These are phyloP conservation scores for Drosophila anceps DNA, from an alignment of 2,888 invertebrate species.

Conservation along the genomic window DNA sequence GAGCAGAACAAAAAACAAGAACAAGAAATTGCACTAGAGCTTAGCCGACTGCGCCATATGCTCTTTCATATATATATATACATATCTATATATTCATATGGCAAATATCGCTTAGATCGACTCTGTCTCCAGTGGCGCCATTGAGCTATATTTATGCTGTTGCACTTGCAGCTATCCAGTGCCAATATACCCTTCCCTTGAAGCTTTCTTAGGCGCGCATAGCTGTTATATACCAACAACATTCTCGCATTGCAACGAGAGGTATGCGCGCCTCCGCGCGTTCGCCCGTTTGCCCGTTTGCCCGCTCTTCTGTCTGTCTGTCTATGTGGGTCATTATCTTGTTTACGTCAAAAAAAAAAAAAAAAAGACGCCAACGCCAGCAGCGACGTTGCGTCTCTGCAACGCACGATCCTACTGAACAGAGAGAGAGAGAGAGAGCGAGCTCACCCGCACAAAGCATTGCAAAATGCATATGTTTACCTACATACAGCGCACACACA, in stretches of 20 bases:
- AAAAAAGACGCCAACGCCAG: conserved; percentile 14
- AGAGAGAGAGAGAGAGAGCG: background rate
- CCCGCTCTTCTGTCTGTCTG: background rate
- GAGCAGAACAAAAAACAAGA: conserved; percentile 5
- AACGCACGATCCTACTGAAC: conserved; percentile 34
- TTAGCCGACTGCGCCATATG: background rate
- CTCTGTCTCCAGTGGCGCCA: no score
- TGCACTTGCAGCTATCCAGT: background rate
- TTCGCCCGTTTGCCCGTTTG: conserved; percentile 29
- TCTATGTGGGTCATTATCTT: conserved; percentile 77
- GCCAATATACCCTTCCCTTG: background rate
- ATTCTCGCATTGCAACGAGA: conserved; percentile 45
- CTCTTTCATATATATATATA: background rate
- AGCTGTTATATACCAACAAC: conserved; percentile 8
- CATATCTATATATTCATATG: no score
- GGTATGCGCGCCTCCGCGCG: conserved; percentile 52
- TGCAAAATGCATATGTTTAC: conserved; percentile 3
- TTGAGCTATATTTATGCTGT: no score
- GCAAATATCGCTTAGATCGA: no score
- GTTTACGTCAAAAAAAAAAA: conserved; percentile 74
- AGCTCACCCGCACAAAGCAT: background rate
- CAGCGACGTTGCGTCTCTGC: conserved; percentile 20
- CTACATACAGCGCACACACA: background rate
- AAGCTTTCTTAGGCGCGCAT: background rate
- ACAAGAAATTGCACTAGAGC: background rate